These are phyloP conservation scores for Ganaspis sp. DNA, from an alignment of 1,140 invertebrate species.

Conservation along the genomic window DNA sequence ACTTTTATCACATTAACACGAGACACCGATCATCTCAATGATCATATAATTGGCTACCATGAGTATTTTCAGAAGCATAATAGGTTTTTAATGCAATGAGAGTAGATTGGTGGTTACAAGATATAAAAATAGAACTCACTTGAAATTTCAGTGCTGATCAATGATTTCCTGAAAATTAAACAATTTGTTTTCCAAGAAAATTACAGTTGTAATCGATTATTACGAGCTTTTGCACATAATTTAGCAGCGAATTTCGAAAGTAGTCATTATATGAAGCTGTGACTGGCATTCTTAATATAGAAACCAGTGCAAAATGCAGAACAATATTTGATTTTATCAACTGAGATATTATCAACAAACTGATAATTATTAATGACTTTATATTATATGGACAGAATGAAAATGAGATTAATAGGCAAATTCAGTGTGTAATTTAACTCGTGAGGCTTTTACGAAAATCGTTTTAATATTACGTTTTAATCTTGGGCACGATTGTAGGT, in stretches of 20 bases:
- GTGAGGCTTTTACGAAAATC: neutral
- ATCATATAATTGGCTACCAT: conserved; percentile 43
- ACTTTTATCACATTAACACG: neutral
- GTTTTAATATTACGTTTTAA: neutral
- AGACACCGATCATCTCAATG: conserved; percentile 27
- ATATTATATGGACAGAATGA: conserved; percentile 8
- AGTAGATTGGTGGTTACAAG: neutral
- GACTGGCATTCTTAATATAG: neutral
- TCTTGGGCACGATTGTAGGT: neutral
- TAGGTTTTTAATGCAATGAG: conserved; percentile 28
- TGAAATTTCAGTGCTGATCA: neutral
- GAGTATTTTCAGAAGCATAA: conserved; percentile 42
- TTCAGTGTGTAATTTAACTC: conserved; percentile 4
- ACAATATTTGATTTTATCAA: neutral
- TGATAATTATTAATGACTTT: conserved; percentile 14
- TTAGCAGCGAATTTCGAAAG: neutral
- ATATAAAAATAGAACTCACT: neutral
- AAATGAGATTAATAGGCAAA: neutral
- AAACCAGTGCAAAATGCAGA: neutral
- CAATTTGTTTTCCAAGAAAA: neutral
- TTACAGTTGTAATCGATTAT: neutral
- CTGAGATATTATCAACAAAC: neutral
- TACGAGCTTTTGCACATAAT: neutral
- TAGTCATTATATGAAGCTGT: neutral
- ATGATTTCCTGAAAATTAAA: neutral